A percentile compares a stretch with the other conserved stretches of the same genome.
Evolutionary conservation across 2,888 invertebrate genomes (phyloP).

Genomic region (Cephus rjabovi): DNA sequence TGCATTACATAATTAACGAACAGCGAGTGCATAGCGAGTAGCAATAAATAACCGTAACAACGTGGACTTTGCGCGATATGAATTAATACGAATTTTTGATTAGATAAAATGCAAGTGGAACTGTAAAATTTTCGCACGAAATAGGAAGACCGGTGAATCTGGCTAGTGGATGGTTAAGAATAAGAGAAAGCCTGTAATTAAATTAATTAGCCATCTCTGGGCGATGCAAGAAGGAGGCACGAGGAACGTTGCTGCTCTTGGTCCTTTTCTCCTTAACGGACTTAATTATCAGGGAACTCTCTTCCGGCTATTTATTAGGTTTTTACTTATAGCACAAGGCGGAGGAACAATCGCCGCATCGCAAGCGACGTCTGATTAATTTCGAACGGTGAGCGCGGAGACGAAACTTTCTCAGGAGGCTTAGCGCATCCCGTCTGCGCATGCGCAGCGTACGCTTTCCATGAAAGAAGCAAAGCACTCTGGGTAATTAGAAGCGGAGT

Average conservation of each 20-base stretch:
- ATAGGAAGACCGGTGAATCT: neutral
- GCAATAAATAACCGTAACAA: too few relatives aligned
- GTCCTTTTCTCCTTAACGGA: conserved; percentile 57
- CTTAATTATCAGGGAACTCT: conserved; percentile 62
- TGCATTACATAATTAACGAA: too few relatives aligned
- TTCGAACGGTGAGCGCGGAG: conserved; percentile 29
- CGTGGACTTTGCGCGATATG: too few relatives aligned
- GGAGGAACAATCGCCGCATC: conserved; percentile 54
- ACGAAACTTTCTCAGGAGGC: conserved; percentile 49
- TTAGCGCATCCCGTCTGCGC: conserved; percentile 6
- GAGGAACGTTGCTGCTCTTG: conserved; percentile 24
- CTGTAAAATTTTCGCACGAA: neutral
- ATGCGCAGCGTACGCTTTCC: conserved; percentile 18
- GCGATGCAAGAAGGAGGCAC: conserved; percentile 50
- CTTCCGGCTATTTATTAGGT: conserved; percentile 63
- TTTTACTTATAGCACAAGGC: conserved; percentile 56
- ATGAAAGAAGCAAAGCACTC: conserved; percentile 62
- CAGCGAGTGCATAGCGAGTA: too few relatives aligned
- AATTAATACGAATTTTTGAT: too few relatives aligned
- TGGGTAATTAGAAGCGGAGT: conserved; percentile 62
- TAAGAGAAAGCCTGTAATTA: conserved; percentile 58
- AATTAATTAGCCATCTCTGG: conserved; percentile 62
- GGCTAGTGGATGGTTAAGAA: conserved; percentile 32
- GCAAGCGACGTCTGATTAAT: conserved; percentile 26
- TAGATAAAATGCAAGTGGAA: too few relatives aligned